Base-by-base conservation (phyloP, 2,113 vertebrate genomes). In the Peromyscus californicus region DNA sequence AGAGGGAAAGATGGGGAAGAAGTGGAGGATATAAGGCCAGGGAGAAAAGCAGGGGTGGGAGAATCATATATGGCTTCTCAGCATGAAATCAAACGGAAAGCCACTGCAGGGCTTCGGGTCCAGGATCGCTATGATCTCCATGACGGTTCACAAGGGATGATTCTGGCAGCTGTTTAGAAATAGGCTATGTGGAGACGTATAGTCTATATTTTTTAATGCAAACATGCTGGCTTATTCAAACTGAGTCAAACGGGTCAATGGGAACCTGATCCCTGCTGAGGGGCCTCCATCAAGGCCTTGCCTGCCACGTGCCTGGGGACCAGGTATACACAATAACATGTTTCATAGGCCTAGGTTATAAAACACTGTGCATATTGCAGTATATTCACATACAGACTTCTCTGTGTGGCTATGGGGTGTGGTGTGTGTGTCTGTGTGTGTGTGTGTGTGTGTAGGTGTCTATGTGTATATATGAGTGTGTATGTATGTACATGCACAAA, bases 221-320 rank as follows among this genome's bases (percentile, higher is more conserved):
- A 99, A 99, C 95, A 98, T 98, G 98, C 98, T 98, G 98, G 98
- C 99, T 99, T 99, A 99, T 99, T 99, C 99, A 99, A 99, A 99
- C 98, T 98, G 99, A 98, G 98, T 97, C 98, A 97, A 96, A 98
- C 98, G 98, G 98, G 97, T 98, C 93, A 98, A 97, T 98, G 98
- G 99, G 99, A 99, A 99, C 99, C 99, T 98, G 98, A 99, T 97
- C 98, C 99, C 99, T 99, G 98, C 98, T 1, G 99, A 99, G 98
- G 98, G 99, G 99, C 99, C 98, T 99, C 98, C 98, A n/a, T 42
- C 98, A 96, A 97, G 98, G 98, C 98, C 96, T n/a, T 17, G 0
- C 6, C 69, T n/a, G 51, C 12, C 31, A 36, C 42, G 5, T 17
- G 26, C 16, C 26, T 69, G 31, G 93, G 79, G 79, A n/a, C 69